Evolutionary conservation across 30 jellyfish, hydroid and myxozoan genomes (phyloP).

Genomic region (Cassiopea xamachana): DNA sequence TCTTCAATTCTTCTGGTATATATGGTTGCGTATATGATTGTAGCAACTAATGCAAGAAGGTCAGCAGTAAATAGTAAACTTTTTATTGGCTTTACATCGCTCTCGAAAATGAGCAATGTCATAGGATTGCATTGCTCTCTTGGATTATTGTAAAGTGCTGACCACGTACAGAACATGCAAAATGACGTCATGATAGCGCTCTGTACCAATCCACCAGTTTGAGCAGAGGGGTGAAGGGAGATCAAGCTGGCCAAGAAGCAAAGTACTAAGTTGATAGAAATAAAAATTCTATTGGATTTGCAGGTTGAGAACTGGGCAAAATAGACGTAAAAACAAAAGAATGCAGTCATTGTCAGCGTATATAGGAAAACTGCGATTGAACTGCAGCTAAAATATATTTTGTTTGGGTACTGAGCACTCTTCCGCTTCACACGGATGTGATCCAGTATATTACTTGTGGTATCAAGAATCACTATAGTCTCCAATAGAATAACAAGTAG

Average conservation of each 20-base stretch:
- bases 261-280: conserved; percentile 84
- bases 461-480: conserved; percentile 73
- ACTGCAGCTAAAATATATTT: conserved; percentile 71
- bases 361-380: conserved; percentile 75
- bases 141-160: conserved; percentile 90
- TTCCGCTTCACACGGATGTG: conserved; percentile 27
- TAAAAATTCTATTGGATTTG: conserved; percentile 82
- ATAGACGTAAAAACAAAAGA: conserved; percentile 86
- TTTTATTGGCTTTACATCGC: conserved; percentile 76
- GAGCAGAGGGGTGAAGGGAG: conserved; percentile 87
- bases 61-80: conserved; percentile 66
- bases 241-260: conserved; percentile 80
- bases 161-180: conserved; percentile 95
- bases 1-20: conserved; percentile 47
- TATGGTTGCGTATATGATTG: conserved; percentile 52
- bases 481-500: conserved; percentile 66
- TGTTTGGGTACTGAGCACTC: conserved; percentile 5
- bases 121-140: conserved; percentile 90
- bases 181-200: conserved; percentile 92
- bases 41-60: conserved; percentile 49
- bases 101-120: conserved; percentile 75
- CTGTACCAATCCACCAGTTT: conserved; percentile 86
- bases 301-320: conserved; percentile 80
- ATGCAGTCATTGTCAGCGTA: conserved; percentile 70
- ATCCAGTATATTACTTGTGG: conserved; percentile 41